Percentiles rank a stretch among this genome's conserved stretches.
phyloP scores from a whole-genome alignment of 2,797 vertebrate species.

The Anguilla pacifica region DNA sequence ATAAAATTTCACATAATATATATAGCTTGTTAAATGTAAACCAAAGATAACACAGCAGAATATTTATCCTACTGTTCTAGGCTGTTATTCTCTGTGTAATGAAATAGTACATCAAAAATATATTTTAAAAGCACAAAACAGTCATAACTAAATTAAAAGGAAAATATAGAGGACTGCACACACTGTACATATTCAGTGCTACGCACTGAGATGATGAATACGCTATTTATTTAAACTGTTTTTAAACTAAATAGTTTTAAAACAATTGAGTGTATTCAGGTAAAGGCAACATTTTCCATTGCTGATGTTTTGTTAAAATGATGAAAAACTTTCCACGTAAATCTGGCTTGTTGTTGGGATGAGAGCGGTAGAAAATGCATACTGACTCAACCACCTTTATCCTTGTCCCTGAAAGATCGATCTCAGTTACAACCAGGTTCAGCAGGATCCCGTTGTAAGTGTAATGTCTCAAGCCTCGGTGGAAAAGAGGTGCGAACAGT shows the following conservation, averaged over 20 bases:
- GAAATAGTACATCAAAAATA: background rate
- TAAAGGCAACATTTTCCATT: background rate
- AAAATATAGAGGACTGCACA: background rate
- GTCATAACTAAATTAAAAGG: background rate
- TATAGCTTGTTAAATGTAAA: background rate
- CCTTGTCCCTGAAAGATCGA: conserved; percentile 81
- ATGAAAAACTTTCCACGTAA: background rate
- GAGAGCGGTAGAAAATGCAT: background rate
- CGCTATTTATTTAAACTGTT: background rate
- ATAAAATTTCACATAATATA: background rate
- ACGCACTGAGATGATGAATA: background rate
- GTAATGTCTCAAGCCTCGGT: conserved; percentile 65
- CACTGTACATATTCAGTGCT: background rate
- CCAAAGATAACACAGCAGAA: background rate
- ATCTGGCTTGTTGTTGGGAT: background rate
- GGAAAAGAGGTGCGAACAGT: conserved; percentile 62
- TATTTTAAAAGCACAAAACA: background rate
- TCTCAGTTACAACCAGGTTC: conserved; percentile 75
- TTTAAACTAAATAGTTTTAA: background rate
- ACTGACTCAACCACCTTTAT: conserved; percentile 42
- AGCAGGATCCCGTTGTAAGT: conserved; percentile 69
- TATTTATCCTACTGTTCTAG: background rate
- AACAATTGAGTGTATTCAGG: too few relatives aligned
- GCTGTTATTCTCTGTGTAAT: background rate
- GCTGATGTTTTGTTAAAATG: background rate